These are phyloP conservation scores for Anniella stebbinsi DNA, from an alignment of 2,797 vertebrate species.

Conservation along the genomic window DNA sequence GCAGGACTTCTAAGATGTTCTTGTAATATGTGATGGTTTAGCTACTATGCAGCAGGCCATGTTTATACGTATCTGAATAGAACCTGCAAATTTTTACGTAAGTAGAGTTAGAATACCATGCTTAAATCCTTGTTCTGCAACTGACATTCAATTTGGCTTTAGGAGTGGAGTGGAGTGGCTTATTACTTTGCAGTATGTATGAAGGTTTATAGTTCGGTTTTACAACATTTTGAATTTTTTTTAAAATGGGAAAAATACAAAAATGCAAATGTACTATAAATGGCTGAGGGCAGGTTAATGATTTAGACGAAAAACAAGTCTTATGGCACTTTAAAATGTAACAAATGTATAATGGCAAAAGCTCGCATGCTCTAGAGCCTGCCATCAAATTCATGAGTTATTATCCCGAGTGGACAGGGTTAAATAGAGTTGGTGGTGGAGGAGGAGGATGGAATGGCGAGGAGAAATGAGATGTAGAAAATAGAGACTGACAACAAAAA, in stretches of 20 bases:
- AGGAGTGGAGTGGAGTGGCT: too few relatives aligned
- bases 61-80: not conserved
- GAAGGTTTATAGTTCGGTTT: not conserved
- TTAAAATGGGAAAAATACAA: not conserved
- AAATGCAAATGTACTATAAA: not conserved
- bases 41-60: not conserved
- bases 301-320: not conserved
- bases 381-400: not conserved
- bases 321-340: too few relatives aligned
- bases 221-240: not conserved
- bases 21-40: not conserved
- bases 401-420: not conserved
- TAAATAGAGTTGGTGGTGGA: not conserved
- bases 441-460: not conserved
- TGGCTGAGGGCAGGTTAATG: not conserved
- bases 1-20: not conserved
- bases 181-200: not conserved
- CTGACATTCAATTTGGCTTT: not conserved
- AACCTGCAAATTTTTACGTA: not conserved
- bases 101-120: not conserved
- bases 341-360: not conserved
- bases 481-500: not conserved
- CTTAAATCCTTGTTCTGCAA: not conserved
- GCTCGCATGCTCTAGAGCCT: not conserved
- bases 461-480: not conserved